phyloP scores from a whole-genome alignment of 2,888 invertebrate genomes.

The Nymphalis polychloros region DNA sequence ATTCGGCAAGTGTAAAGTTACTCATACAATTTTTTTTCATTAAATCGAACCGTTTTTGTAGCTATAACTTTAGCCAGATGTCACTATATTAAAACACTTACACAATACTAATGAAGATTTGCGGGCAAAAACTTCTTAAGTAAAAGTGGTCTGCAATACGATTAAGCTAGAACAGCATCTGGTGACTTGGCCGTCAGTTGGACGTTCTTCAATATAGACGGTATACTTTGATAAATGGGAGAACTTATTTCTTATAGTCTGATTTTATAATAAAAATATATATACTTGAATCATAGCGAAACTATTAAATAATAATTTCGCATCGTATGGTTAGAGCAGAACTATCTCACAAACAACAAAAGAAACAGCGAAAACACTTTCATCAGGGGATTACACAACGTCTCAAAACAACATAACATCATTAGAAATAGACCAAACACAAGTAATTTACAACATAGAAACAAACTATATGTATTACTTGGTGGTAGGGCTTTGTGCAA shows the following conservation, averaged over 20 bases:
- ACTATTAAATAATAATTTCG: too few species aligned
- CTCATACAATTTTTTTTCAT: not conserved
- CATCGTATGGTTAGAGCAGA: too few species aligned
- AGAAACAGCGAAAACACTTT: too few species aligned
- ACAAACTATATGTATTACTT: too few species aligned
- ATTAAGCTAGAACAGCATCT: slow-evolving; percentile 1
- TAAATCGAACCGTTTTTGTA: not conserved
- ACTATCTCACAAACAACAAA: too few species aligned
- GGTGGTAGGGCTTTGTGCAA: too few species aligned
- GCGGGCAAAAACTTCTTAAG: not conserved
- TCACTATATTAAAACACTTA: not conserved
- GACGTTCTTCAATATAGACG: not conserved
- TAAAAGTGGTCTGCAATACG: not conserved
- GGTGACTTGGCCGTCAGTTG: not conserved
- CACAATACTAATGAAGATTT: not conserved
- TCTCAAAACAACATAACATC: too few species aligned
- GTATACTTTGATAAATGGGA: slow-evolving; percentile 1
- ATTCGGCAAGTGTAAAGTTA: not conserved
- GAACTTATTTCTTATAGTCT: not conserved
- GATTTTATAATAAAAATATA: too few species aligned
- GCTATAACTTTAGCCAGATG: not conserved
- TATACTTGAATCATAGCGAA: too few species aligned
- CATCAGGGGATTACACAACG: too few species aligned
- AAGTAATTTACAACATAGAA: too few species aligned
- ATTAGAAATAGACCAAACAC: too few species aligned